These are phyloP conservation scores for Amphibalanus amphitrite DNA, from an alignment of 1,140 invertebrate genomes.

Conservation along the genomic window DNA sequence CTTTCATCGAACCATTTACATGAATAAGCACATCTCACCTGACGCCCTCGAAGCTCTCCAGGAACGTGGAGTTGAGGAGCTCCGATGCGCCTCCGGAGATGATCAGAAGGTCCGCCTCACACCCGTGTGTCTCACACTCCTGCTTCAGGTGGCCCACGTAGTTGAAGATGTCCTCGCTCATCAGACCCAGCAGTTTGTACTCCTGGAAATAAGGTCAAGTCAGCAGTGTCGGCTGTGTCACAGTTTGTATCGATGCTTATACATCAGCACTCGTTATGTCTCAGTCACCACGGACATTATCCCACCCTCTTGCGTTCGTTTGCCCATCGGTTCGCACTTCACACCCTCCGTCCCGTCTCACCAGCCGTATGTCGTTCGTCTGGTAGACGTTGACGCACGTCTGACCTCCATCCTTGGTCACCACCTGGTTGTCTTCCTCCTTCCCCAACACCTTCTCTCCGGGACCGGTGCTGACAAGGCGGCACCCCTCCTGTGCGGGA, in stretches of 20 bases:
- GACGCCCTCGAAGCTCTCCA: background rate
- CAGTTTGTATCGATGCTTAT: too few species aligned
- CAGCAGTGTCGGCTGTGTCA: too few species aligned
- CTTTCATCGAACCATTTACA: too few species aligned
- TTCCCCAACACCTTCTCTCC: background rate
- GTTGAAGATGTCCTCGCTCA: background rate
- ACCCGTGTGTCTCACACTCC: background rate
- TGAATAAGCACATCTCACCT: too few species aligned
- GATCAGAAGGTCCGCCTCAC: background rate
- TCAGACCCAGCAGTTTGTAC: background rate
- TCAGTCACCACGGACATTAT: background rate
- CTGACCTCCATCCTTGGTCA: background rate
- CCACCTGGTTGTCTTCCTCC: background rate
- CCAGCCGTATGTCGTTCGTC: background rate
- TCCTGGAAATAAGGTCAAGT: too few species aligned
- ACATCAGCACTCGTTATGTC: background rate
- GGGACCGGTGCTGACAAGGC: background rate
- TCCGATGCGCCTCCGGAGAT: background rate
- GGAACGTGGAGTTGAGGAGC: background rate
- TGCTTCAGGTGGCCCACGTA: background rate
- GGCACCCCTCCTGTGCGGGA: background rate
- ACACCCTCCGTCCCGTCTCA: background rate
- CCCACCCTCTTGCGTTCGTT: background rate
- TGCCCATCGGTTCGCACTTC: background rate
- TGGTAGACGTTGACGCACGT: background rate